phyloP scores from a whole-genome alignment of 2,888 invertebrate genomes.

The Autographa gamma region DNA sequence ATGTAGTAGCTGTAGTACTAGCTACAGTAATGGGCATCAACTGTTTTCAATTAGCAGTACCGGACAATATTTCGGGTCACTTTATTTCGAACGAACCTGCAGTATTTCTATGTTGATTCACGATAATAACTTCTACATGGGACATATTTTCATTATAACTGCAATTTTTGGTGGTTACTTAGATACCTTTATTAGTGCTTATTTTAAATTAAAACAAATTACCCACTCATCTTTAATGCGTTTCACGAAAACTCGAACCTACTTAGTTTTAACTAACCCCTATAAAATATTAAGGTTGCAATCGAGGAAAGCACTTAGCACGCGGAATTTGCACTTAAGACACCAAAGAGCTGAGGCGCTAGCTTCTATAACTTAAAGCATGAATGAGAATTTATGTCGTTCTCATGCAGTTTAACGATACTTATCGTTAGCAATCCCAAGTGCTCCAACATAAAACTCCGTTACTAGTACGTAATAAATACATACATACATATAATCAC shows the following conservation, averaged over 20 bases:
- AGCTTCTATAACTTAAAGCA: background rate
- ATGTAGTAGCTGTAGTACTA: conserved; percentile 22
- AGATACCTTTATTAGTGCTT: background rate
- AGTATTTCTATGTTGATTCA: too few relatives aligned
- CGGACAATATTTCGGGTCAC: background rate
- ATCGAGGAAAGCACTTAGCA: background rate
- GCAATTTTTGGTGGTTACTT: too few relatives aligned
- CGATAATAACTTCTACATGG: too few relatives aligned
- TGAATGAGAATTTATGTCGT: background rate
- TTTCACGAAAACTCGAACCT: background rate
- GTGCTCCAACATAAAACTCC: background rate
- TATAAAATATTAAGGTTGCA: conserved; percentile 5
- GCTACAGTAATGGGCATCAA: background rate
- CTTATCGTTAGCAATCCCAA: conserved; percentile 4
- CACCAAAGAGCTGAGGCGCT: background rate
- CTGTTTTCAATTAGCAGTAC: background rate
- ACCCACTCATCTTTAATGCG: background rate
- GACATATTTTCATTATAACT: too few relatives aligned
- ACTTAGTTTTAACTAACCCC: background rate
- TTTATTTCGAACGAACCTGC: background rate
- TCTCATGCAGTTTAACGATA: background rate
- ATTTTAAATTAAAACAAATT: background rate
- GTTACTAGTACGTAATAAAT: too few relatives aligned
- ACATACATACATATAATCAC: too few relatives aligned
- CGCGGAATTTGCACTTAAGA: background rate